Base-by-base conservation (phyloP, 2,888 invertebrate species). In the Chesias legatella region DNA sequence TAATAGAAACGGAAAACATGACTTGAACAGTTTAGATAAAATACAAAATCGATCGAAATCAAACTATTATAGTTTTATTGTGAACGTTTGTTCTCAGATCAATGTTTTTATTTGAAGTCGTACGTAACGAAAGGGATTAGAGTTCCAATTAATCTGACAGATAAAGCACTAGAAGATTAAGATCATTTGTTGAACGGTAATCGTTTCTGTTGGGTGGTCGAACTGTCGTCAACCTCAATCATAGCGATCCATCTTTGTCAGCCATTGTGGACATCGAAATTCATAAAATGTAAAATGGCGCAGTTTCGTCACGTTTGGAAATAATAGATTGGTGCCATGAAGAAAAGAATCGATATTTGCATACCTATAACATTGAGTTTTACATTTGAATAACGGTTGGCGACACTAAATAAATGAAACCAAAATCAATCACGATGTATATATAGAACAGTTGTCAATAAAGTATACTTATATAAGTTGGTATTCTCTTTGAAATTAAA, bases 151-250 rank as follows among this genome's bases (percentile, higher is more conserved):
- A 23, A 20, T 9, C 32, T 33, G 28, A 1, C 17, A 10, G 10
- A 7, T 23, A 10, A 24, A 23, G 11, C 7, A 17, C 25, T 27
- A 21, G n/a, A 33, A 38, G 7, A 31, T 44, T 44, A 39, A 46
- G 43, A 41, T 44, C 44, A 51, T 45, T 51, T 51, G 47, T 49
- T 41, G 50, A 51, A 41, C 43, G 41, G 44, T 53, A 53, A 49
- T 47, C 31, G 48, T 31, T 43, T 36, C 10, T 23, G 35, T 13
- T 45, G 53, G 51, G 51, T 51, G 53, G 51, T 45, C 53, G 44
- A 41, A 43, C 44, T 43, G 43, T 41, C 44, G 27, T 35, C 44
- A 39, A 39, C 28, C 38, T 28, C 22, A 17, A 35, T 41, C 32
- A 38, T 47, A 28, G 27, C 39, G 29, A 52, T 47, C 46, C 23